Evolutionary conservation across 2,888 invertebrate genomes (phyloP).

Genomic region (Anagyrus pseudococci): DNA sequence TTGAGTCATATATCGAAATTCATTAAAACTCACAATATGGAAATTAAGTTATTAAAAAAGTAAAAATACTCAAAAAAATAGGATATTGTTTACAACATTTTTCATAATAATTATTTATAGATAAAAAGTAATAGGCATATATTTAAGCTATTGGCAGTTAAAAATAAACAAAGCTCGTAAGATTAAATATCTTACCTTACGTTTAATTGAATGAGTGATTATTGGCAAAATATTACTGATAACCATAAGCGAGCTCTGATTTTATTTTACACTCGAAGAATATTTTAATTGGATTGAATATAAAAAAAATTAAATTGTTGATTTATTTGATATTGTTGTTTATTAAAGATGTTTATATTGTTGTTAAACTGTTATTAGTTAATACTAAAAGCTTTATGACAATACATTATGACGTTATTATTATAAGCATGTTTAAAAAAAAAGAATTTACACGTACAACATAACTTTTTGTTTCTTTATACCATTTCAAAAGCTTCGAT

Average conservation of each 20-base stretch:
- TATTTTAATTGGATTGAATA: constrained; percentile 13
- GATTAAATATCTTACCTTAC: constrained; percentile 2
- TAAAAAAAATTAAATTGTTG: too few species aligned
- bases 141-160: constrained; percentile 3
- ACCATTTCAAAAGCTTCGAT: too few species aligned
- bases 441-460: neutral
- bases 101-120: too few species aligned
- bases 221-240: constrained; percentile 2
- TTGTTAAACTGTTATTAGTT: neutral
- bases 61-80: neutral
- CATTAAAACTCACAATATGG: constrained; percentile 8
- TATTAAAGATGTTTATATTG: neutral
- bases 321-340: neutral
- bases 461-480: too few species aligned
- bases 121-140: too few species aligned
- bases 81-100: too few species aligned
- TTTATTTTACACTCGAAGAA: constrained; percentile 26
- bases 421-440: neutral
- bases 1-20: constrained; percentile 24
- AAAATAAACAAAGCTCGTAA: constrained; percentile 20
- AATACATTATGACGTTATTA: neutral
- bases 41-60: neutral
- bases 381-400: neutral
- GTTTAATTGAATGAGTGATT: constrained; percentile 4
- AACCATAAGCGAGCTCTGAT: constrained; percentile 17